phyloP scores from a whole-genome alignment of 1,140 invertebrate genomes.

The Oreohelix idahoensis region DNA sequence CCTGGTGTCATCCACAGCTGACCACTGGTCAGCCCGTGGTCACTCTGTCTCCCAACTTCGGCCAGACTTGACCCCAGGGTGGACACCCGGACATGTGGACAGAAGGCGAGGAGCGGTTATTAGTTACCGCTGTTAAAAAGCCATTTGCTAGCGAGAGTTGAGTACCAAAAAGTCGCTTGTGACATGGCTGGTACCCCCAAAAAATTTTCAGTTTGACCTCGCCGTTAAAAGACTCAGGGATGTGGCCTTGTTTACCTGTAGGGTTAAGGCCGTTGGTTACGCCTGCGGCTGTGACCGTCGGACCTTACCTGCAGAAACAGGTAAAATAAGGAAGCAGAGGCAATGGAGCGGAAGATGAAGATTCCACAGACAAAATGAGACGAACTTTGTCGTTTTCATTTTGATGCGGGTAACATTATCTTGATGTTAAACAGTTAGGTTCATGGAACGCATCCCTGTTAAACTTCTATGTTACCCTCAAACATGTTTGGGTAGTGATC shows the following conservation, averaged over 20 bases:
- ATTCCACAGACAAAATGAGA: too few species aligned
- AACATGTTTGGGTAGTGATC: too few species aligned
- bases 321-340: background rate
- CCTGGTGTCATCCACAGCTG: background rate
- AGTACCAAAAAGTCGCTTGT: background rate
- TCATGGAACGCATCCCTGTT: too few species aligned
- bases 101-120: background rate
- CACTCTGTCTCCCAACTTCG: background rate
- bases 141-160: background rate
- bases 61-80: background rate
- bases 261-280: background rate
- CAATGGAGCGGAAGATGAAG: too few species aligned
- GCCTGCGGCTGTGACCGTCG: background rate
- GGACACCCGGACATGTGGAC: background rate
- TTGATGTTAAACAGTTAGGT: too few species aligned
- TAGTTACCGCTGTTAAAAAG: background rate
- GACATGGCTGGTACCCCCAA: background rate
- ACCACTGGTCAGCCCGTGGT: background rate
- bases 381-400: too few species aligned
- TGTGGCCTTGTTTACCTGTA: background rate
- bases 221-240: background rate
- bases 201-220: background rate
- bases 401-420: too few species aligned
- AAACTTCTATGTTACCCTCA: too few species aligned
- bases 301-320: background rate